Conservation (phyloP, 2,113 vertebrate genomes). For the Eolophus roseicapilla region DNA sequence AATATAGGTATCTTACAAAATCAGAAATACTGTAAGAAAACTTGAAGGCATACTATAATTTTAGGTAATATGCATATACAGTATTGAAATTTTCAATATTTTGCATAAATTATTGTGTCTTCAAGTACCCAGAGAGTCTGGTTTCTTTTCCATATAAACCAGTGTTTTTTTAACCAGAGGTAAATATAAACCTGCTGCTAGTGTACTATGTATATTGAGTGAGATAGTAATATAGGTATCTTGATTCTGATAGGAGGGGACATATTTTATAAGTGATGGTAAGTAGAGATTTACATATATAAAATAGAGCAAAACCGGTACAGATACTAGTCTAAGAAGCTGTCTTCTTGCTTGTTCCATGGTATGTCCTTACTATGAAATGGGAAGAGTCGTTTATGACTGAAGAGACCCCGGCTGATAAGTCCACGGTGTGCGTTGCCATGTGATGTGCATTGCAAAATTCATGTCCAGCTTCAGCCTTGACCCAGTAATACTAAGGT, state of each 20-base stretch:
- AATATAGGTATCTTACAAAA: neutral
- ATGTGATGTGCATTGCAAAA: neutral
- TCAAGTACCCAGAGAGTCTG: neutral
- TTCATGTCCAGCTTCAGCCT: neutral
- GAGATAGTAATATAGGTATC: neutral
- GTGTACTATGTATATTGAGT: neutral
- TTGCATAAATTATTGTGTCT: neutral
- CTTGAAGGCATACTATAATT: neutral
- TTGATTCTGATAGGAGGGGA: neutral
- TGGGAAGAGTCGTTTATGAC: neutral
- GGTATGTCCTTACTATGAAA: neutral
- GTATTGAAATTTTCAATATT: neutral
- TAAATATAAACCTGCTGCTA: neutral
- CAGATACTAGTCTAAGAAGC: neutral
- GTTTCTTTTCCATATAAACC: neutral
- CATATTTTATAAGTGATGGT: neutral
- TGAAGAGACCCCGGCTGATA: neutral
- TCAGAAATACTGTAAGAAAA: neutral
- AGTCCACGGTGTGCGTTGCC: rapidly evolving
- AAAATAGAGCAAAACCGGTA: neutral
- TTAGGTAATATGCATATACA: neutral
- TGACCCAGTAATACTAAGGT: neutral
- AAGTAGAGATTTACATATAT: neutral
- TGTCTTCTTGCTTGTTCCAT: neutral
- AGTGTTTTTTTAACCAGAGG: neutral